phyloP scores from a whole-genome alignment of 2,797 vertebrate genomes.

The Eutrigla gurnardus region DNA sequence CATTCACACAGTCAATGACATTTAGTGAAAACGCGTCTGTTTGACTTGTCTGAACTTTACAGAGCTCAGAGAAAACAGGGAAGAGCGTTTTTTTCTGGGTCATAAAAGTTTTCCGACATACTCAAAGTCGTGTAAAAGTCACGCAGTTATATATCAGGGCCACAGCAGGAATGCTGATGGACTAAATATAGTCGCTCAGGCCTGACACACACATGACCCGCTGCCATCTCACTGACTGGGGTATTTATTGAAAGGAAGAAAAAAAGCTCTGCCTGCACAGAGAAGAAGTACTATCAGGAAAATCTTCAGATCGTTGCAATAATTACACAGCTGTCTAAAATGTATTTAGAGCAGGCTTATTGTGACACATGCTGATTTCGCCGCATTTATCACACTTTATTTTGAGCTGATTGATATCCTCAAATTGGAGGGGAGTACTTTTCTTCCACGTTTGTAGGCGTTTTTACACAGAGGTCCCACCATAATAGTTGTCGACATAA shows the following conservation, averaged over 20 bases:
- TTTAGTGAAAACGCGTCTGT: slow-evolving; percentile 26
- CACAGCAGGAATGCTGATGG: slow-evolving; percentile 51
- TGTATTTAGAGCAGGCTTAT: background rate
- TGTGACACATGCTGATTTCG: background rate
- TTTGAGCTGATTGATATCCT: background rate
- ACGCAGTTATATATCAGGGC: slow-evolving; percentile 51
- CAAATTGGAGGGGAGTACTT: background rate
- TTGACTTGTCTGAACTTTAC: slow-evolving; percentile 32
- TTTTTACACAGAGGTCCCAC: no score
- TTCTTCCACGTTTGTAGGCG: background rate
- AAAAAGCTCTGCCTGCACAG: slow-evolving; percentile 16
- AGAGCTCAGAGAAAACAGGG: slow-evolving; percentile 25
- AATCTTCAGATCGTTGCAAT: background rate
- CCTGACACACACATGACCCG: slow-evolving; percentile 57
- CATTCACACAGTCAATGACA: slow-evolving; percentile 7
- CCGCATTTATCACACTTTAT: slow-evolving; percentile 4
- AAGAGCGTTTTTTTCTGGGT: slow-evolving; percentile 53
- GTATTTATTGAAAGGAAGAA: slow-evolving; percentile 41
- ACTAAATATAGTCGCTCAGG: slow-evolving; percentile 68
- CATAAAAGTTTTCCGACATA: slow-evolving; percentile 44
- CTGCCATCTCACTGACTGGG: slow-evolving; percentile 47
- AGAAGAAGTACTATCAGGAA: background rate
- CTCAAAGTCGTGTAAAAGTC: slow-evolving; percentile 72
- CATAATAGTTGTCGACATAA: no score
- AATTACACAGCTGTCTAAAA: background rate